Evolutionary conservation across 2,888 invertebrate species (phyloP), one percentile per base, ranked within the genome.

Genomic region (Conus canariensis): DNA sequence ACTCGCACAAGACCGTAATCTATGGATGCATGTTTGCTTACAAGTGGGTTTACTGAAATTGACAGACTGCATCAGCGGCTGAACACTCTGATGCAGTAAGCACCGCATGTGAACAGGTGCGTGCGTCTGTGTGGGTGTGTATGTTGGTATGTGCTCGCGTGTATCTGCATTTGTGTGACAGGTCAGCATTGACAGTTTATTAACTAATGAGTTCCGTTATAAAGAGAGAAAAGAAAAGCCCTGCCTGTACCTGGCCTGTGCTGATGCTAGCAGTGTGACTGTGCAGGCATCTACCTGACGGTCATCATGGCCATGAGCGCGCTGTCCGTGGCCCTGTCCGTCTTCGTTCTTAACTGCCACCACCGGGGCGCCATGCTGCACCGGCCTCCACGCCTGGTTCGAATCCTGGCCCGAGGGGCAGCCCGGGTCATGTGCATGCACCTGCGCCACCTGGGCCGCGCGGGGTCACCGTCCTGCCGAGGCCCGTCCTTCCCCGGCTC

Each of bases 301-400:
- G 94, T 96, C 30, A 96, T 96, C 64, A 96, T 97, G 96, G 96
- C 95, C 30, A 96, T 96, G 94, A 96, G 96, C 56, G 96, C 96
- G 8, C 91, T 96, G 19, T 96, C 96, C 16, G 96, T 96, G 22
- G 94, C 96, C 8, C 94, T 96, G 87, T 96, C 96, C 16, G 96
- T 96, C 80, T 94, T 96, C 91, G 96, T 97, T 9, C 95, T 97
- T 12, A 96, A 96, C 93, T 94, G 96, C 89, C 96, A 96, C 91
- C 96, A 96, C 92, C 91, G 93, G 60, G 95, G 95, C 12, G 92
- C 93, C 12, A 91, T 93, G 67, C 91, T 95, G 67, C 93, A 93
- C 86, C 93, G 95, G 14, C 95, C 95, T 8, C 96, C 96, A 0
- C 74, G 89, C 14, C 94, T 94, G 93, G 91, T 96, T 25, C 94